Conservation (phyloP, 1,140 invertebrate genomes). For the Hormaphis cornu region DNA sequence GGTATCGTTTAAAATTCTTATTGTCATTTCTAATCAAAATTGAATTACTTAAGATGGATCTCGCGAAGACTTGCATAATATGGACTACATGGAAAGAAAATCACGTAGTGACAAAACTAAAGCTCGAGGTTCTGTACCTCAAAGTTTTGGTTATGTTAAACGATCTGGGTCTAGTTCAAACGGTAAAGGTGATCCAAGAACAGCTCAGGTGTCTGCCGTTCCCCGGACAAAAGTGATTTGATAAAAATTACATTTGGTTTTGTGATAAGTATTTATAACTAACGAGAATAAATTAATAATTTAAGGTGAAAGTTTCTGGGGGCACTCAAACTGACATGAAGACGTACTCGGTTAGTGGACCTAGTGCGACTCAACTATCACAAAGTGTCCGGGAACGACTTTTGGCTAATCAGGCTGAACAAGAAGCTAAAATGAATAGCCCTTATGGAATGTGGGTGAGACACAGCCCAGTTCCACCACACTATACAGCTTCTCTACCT, state of each 20-base stretch:
- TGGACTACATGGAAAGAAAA: slow-evolving; percentile 34
- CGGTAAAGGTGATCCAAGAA: slow-evolving; percentile 49
- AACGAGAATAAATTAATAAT: background rate
- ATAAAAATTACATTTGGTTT: background rate
- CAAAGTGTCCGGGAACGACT: slow-evolving; percentile 72
- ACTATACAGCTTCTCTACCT: slow-evolving; percentile 48
- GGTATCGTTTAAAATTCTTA: too few relatives aligned
- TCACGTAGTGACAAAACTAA: slow-evolving; percentile 48
- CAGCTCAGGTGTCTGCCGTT: slow-evolving; percentile 72
- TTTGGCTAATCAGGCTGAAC: slow-evolving; percentile 40
- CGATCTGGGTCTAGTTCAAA: slow-evolving; percentile 53
- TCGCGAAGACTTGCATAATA: slow-evolving; percentile 27
- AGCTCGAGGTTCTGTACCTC: slow-evolving; percentile 54
- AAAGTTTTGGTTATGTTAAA: slow-evolving; percentile 74
- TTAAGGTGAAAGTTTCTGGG: slow-evolving; percentile 65
- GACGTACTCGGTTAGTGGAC: slow-evolving; percentile 70
- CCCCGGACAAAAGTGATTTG: slow-evolving; percentile 59
- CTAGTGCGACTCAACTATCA: slow-evolving; percentile 69
- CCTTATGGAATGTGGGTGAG: slow-evolving; percentile 51
- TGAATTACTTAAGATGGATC: slow-evolving; percentile 33
- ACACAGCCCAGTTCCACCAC: slow-evolving; percentile 43
- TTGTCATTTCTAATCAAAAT: too few relatives aligned
- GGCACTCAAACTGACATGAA: slow-evolving; percentile 78
- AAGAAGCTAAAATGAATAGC: slow-evolving; percentile 41
- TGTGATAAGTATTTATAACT: background rate